Base-by-base conservation (phyloP, 2,797 vertebrate species). In the Darevskia mixta region DNA sequence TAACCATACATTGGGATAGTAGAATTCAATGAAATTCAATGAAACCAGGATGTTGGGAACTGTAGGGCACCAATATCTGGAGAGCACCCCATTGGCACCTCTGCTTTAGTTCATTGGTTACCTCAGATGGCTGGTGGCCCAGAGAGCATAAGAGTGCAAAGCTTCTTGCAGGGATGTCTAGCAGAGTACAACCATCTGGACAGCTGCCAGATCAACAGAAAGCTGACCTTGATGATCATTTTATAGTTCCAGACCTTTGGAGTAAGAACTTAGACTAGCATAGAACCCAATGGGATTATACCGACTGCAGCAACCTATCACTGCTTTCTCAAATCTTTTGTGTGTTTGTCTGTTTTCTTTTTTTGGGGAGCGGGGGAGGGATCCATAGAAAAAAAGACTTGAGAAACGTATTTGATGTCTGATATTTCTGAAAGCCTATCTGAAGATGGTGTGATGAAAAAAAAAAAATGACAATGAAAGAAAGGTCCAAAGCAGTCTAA, bases 401-500 rank as follows among this genome's bases (percentile, higher is more conserved):
- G 77, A 58, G 76, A 58, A 78, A 55, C 35, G 13, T 7, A 17
- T 17, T 49, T 79, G 66, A 55, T 79, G 18, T 9, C 32, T n/a
- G 45, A 9, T 79, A 58, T 79, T 88, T 83, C 71, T 83, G 23
- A 78, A 88, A 71, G 11, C 8, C 29, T 79, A 25, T 17, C 32
- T 29, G 20, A 11, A 83, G 45, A 45, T 84, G 71, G 45, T 43
- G 8, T 61, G 71, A 88, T 88, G 82, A 35, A 18, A 27, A 27
- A 32, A 27, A 32, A 29, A 88, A 72, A 41, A 20, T 3, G 4
- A 27, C 35, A 43, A 32, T 25, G 73, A 83, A 32, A 38, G 18
- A 82, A 88, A 88, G 27, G n/a, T 43, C 61, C 64, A 71, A 49
- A 83, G n/a, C 66, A 73, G 20, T 43, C 35, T 79, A 79, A 84